These are phyloP conservation scores for Cyprinodon tularosa DNA, from an alignment of 2,113 vertebrate species.

Conservation along the genomic window DNA sequence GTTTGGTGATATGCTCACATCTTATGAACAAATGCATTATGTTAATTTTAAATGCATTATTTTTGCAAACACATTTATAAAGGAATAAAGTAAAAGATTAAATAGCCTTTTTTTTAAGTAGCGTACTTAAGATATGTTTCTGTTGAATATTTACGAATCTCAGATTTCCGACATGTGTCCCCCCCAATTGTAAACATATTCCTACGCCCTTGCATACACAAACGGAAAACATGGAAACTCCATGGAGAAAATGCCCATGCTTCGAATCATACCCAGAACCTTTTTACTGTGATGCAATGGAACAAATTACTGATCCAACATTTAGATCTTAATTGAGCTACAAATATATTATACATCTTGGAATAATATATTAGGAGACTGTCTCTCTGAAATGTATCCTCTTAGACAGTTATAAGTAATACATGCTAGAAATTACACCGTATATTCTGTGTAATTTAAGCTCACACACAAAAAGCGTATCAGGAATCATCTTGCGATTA, in stretches of 20 bases:
- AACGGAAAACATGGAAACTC: not conserved
- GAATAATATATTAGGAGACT: conserved; percentile 1
- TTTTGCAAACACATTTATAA: no score
- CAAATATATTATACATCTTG: conserved; percentile 1
- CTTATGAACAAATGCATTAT: no score
- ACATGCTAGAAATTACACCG: conserved; percentile 68
- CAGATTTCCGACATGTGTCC: no score
- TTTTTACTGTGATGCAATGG: not conserved
- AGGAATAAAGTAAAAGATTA: no score
- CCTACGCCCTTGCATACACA: no score
- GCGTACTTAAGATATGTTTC: no score
- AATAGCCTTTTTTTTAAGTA: no score
- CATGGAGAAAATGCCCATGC: not conserved
- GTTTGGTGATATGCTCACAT: no score
- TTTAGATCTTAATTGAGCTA: not conserved
- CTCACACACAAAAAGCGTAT: conserved; percentile 60
- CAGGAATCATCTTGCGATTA: conserved; percentile 67
- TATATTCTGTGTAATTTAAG: conserved; percentile 70
- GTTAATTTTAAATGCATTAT: no score
- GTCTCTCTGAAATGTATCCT: conserved; percentile 1
- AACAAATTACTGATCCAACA: not conserved
- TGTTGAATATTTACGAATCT: no score
- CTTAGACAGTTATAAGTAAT: conserved; percentile 28
- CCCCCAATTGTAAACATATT: no score
- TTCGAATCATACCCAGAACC: not conserved